Evolutionary conservation across 2,797 vertebrate genomes (phyloP).

Genomic region (Percopsis omiscomaycus): DNA sequence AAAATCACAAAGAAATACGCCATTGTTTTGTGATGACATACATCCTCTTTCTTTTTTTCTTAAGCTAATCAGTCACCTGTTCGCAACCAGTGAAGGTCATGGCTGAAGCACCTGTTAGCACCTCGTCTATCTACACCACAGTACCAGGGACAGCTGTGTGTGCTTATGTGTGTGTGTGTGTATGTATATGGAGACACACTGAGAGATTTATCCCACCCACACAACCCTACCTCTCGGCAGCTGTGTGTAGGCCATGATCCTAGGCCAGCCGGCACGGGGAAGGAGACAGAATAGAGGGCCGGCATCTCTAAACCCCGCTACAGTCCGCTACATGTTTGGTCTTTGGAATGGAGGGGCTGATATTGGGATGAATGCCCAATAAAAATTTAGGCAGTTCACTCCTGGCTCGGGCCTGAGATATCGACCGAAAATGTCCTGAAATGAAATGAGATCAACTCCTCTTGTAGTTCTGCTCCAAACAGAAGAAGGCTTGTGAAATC

Average conservation of each 20-base stretch:
- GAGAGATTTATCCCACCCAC: conserved; percentile 75
- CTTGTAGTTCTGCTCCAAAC: conserved; percentile 37
- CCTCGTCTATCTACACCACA: conserved; percentile 75
- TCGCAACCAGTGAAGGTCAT: conserved; percentile 71
- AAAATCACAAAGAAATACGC: conserved; percentile 54
- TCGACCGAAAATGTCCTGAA: conserved; percentile 30
- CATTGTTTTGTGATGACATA: conserved; percentile 67
- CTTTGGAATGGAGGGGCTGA: conserved; percentile 59
- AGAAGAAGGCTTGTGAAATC: conserved; percentile 52
- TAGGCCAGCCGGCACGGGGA: conserved; percentile 65
- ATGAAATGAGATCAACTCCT: conserved; percentile 35
- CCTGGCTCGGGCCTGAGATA: conserved; percentile 62
- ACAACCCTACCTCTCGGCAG: conserved; percentile 76
- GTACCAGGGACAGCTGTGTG: conserved; percentile 76
- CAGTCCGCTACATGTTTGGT: conserved; percentile 61
- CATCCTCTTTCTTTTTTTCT: conserved; percentile 70
- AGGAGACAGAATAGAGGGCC: conserved; percentile 59
- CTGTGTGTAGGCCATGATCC: conserved; percentile 69
- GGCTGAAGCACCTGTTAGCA: conserved; percentile 78
- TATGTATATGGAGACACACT: conserved; percentile 57
- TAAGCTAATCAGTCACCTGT: conserved; percentile 76
- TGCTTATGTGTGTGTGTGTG: conserved; percentile 24
- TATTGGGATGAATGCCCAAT: conserved; percentile 44
- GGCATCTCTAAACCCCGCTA: conserved; percentile 54
- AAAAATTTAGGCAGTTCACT: conserved; percentile 47